Conservation (phyloP, 2,888 invertebrate genomes). For the Eupeodes latifasciatus region DNA sequence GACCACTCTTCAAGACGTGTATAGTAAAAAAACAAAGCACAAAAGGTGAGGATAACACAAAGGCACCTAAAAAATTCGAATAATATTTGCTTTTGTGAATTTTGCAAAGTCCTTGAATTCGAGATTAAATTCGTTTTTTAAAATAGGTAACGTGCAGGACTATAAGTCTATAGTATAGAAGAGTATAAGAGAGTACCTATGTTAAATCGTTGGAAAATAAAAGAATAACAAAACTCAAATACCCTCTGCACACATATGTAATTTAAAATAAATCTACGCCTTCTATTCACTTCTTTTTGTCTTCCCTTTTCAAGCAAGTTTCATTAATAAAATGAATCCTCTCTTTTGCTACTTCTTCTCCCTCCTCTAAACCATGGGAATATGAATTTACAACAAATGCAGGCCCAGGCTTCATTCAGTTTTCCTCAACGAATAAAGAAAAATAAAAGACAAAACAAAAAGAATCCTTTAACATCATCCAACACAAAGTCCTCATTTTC, state of each 20-base stretch:
- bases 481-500: constrained; percentile 52
- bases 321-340: constrained; percentile 65
- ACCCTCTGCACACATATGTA: constrained; percentile 5
- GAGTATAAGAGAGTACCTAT: not conserved
- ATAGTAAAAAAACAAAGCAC: too few relatives aligned
- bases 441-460: constrained; percentile 6
- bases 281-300: constrained; percentile 7
- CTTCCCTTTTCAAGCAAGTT: constrained; percentile 45
- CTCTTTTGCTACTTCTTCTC: not conserved
- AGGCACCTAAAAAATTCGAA: too few relatives aligned
- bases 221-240: not conserved
- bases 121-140: not conserved
- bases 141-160: too few relatives aligned
- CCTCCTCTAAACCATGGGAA: not conserved
- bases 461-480: constrained; percentile 35
- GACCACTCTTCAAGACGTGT: too few relatives aligned
- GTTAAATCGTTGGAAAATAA: constrained; percentile 13
- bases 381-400: constrained; percentile 24
- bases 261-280: constrained; percentile 50
- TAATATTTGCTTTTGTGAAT: not conserved
- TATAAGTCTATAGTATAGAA: too few relatives aligned
- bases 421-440: not conserved
- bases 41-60: too few relatives aligned
- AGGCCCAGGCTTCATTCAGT: constrained; percentile 19
- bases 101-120: constrained; percentile 3